Evolutionary conservation across 1,140 invertebrate species (phyloP).

Genomic region (Bombus ignitus): DNA sequence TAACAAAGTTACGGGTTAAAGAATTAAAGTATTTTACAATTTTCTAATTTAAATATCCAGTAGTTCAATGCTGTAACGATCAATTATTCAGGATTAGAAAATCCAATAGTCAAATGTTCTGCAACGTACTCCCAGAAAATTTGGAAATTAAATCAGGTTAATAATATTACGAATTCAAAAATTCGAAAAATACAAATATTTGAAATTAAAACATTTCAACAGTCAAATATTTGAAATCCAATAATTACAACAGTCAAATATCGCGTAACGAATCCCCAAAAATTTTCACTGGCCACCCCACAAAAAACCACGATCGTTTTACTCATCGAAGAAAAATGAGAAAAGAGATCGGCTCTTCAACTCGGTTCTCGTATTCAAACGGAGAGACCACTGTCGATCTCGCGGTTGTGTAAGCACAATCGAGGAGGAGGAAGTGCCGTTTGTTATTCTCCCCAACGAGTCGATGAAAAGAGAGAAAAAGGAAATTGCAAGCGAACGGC

Average conservation of each 20-base stretch:
- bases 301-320: background rate
- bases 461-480: background rate
- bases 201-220: background rate
- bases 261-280: background rate
- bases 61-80: too few relatives aligned
- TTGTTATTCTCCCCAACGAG: slow-evolving; percentile 41
- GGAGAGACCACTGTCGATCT: slow-evolving; percentile 43
- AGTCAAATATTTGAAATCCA: too few relatives aligned
- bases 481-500: slow-evolving; percentile 16
- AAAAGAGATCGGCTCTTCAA: background rate
- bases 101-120: background rate
- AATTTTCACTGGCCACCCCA: background rate
- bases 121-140: background rate
- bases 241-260: background rate
- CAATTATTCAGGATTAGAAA: background rate
- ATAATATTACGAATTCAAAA: background rate
- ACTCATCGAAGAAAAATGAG: background rate
- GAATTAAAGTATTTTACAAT: background rate
- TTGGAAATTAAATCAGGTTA: background rate
- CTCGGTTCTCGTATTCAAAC: background rate
- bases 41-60: too few relatives aligned
- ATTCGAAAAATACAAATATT: too few relatives aligned
- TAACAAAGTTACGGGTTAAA: background rate
- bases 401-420: slow-evolving; percentile 41
- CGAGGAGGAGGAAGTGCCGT: slow-evolving; percentile 40